Base-by-base conservation (phyloP, 92 coral and sea anemone species). In the Pocillopora grandis region DNA sequence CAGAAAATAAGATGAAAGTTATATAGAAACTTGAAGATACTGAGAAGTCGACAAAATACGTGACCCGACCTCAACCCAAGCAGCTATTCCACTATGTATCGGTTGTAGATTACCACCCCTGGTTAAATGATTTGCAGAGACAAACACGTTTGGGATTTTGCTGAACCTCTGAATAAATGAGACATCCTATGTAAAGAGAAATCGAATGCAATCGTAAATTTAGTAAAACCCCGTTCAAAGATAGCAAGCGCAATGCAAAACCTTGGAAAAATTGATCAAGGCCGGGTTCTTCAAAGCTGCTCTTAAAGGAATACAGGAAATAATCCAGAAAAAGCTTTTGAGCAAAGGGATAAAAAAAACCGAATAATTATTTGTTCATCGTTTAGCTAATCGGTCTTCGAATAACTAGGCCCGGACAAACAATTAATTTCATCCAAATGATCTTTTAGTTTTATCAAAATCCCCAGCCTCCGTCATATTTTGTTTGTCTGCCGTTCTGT, bases 61-160 rank as follows among this genome's bases (percentile, higher is more conserved):
- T 72, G 13, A 13, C 5, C 61, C 31, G 1, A 76, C 79, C 79
- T 76, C 79, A 20, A 76, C 66, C 79, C 79, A 64, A 64, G 68
- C 68, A 18, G 68, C 18, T 64, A 64, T 64, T 3, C 31, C 68
- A 64, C 21, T 66, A 16, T 21, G 71, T 23, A 27, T 27, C 5
- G 71, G 36, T 21, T 66, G 27, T 14, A 12, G 36, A 66, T 66
- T 66, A 20, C 42, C 42, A 66, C 71, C 71, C 7, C 71, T 23
- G 13, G 71, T 21, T 66, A 36, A 66, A 23, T 66, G 71, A 7
- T 66, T 66, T 27, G 71, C 36, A 0, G 71, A 66, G 33, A 66
- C 71, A 10, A 66, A 66, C 71, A 66, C 71, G 11, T 66, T 66
- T n/a, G 71, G 71, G 15, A 36, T 66, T 14, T 14, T 23, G 71